These are phyloP conservation scores for Chionomys nivalis DNA, from an alignment of 2,113 vertebrate species.

Conservation along the genomic window DNA sequence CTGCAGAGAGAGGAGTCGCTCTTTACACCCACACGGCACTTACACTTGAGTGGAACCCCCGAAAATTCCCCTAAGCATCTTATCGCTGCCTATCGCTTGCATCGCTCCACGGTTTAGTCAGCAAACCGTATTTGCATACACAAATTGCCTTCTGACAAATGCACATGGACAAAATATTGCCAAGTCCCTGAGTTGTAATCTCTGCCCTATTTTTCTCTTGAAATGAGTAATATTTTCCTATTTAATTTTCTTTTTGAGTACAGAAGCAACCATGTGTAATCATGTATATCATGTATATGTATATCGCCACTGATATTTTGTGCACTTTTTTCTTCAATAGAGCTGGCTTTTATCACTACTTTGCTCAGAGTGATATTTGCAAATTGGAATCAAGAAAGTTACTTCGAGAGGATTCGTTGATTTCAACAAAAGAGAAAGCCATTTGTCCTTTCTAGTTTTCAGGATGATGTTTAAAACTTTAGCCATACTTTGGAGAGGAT, in stretches of 20 bases:
- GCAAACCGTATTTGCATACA: constrained; percentile 86
- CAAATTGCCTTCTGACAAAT: constrained; percentile 86
- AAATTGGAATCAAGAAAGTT: constrained; percentile 43
- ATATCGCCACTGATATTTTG: constrained; percentile 68
- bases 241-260: constrained; percentile 74
- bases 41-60: constrained; percentile 78
- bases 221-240: constrained; percentile 90
- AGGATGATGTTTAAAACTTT: background rate
- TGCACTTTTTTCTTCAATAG: constrained; percentile 22
- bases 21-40: constrained; percentile 84
- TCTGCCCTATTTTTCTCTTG: constrained; percentile 86
- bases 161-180: constrained; percentile 81
- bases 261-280: constrained; percentile 76
- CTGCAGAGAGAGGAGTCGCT: constrained; percentile 52
- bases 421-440: constrained; percentile 19
- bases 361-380: background rate
- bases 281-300: constrained; percentile 62
- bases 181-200: constrained; percentile 81
- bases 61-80: constrained; percentile 88
- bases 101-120: constrained; percentile 88
- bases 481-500: background rate
- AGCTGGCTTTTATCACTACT: constrained; percentile 55
- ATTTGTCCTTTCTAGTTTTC: constrained; percentile 39
- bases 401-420: background rate
- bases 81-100: constrained; percentile 83